Conservation (phyloP, 2,113 vertebrate species). For the Brachionichthys hirsutus region DNA sequence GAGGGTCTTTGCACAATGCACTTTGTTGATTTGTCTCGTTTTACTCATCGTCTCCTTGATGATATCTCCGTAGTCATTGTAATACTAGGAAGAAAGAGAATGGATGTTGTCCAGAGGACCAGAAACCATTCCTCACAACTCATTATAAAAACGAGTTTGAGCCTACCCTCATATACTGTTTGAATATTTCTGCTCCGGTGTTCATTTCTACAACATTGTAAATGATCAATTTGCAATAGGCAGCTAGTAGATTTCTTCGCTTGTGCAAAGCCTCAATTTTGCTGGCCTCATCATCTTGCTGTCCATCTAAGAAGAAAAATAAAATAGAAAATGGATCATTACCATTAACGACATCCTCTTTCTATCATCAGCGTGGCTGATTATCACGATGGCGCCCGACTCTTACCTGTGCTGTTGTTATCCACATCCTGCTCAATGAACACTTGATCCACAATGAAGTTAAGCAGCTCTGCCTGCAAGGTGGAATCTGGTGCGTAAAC, state of each 20-base stretch:
- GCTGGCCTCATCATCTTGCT: constrained; percentile 95
- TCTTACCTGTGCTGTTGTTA: constrained; percentile 86
- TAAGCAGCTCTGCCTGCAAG: constrained; percentile 91
- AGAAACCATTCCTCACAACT: neutral
- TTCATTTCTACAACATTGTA: constrained; percentile 98
- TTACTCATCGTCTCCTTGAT: constrained; percentile 99
- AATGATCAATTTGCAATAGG: constrained; percentile 96
- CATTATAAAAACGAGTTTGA: neutral
- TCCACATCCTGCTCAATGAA: constrained; percentile 98
- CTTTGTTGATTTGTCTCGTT: constrained; percentile 95
- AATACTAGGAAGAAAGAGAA: constrained; percentile 82
- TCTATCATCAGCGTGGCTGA: neutral
- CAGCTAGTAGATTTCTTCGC: constrained; percentile 93
- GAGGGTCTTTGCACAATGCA: constrained; percentile 96
- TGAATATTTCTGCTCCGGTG: constrained; percentile 95
- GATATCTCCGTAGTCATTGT: constrained; percentile 97
- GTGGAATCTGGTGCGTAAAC: constrained; percentile 91
- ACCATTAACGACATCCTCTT: neutral
- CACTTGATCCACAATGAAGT: constrained; percentile 95
- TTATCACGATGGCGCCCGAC: constrained; percentile 73
- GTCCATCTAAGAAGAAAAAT: constrained; percentile 81
- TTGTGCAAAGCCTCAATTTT: constrained; percentile 98
- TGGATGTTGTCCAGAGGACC: neutral
- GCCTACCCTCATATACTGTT: constrained; percentile 97
- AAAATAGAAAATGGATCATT: neutral